These are phyloP conservation scores for Callipepla californica DNA, from an alignment of 2,113 vertebrate species.

Conservation along the genomic window DNA sequence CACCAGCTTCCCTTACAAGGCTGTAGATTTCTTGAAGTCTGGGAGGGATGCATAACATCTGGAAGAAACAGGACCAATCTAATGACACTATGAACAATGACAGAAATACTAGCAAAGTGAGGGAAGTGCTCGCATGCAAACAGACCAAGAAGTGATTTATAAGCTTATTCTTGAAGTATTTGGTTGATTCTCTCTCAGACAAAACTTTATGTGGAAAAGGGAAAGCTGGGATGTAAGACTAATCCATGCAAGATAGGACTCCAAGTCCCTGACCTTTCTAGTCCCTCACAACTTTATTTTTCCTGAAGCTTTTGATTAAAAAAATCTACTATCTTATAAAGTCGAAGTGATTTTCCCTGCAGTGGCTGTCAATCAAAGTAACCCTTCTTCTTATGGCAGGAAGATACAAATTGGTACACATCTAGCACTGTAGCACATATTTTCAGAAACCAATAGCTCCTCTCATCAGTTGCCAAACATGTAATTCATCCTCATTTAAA, in stretches of 20 bases:
- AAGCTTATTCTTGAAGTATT: background rate
- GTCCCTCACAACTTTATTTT: background rate
- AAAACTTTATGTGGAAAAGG: background rate
- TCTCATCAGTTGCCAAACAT: slow-evolving; percentile 47
- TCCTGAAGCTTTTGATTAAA: background rate
- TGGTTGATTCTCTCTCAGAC: background rate
- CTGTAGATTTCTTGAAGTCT: background rate
- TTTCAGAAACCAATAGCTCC: slow-evolving; percentile 33
- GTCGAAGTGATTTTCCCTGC: background rate
- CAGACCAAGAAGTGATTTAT: background rate
- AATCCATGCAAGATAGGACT: background rate
- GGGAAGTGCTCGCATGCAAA: background rate
- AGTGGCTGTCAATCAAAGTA: slow-evolving; percentile 15
- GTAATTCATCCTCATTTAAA: slow-evolving; percentile 23
- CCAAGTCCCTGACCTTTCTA: background rate
- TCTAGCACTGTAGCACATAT: background rate
- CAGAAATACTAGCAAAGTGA: background rate
- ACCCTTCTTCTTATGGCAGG: background rate
- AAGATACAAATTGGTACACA: background rate
- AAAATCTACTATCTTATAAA: background rate
- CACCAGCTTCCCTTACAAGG: background rate
- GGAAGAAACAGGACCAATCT: background rate
- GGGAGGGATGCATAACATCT: fast-evolving
- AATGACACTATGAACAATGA: background rate
- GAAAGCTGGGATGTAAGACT: background rate